These are phyloP conservation scores for Eilema depressum DNA, from an alignment of 2,888 invertebrate species.

Conservation along the genomic window DNA sequence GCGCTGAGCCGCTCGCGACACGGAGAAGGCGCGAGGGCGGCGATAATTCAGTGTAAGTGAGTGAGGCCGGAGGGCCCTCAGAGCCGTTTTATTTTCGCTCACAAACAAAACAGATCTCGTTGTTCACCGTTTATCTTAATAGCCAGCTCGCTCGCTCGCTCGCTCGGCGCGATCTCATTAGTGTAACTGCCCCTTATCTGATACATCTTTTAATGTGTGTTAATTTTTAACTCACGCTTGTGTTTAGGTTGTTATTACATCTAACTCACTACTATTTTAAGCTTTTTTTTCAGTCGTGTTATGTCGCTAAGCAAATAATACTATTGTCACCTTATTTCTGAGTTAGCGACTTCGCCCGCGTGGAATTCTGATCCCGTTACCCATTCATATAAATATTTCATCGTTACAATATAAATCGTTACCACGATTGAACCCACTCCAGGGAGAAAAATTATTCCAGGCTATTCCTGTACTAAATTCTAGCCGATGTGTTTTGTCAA, in stretches of 20 bases:
- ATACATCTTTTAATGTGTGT: not conserved
- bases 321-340: too few relatives aligned
- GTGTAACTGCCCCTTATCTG: not conserved
- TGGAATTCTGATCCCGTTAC: too few relatives aligned
- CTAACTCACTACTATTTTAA: too few relatives aligned
- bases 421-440: too few relatives aligned
- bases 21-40: not conserved
- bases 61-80: not conserved
- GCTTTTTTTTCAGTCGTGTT: too few relatives aligned
- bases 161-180: not conserved
- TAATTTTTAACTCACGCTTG: not conserved
- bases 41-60: not conserved
- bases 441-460: too few relatives aligned
- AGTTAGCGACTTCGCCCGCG: too few relatives aligned
- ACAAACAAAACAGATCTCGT: constrained; percentile 8
- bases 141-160: not conserved
- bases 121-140: not conserved
- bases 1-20: not conserved
- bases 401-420: too few relatives aligned
- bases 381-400: too few relatives aligned
- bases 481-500: too few relatives aligned
- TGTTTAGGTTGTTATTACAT: not conserved
- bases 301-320: too few relatives aligned
- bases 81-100: constrained; percentile 5
- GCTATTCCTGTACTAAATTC: too few relatives aligned